Conservation (phyloP, 2,888 invertebrate genomes). For the Phyllotreta cruciferae region DNA sequence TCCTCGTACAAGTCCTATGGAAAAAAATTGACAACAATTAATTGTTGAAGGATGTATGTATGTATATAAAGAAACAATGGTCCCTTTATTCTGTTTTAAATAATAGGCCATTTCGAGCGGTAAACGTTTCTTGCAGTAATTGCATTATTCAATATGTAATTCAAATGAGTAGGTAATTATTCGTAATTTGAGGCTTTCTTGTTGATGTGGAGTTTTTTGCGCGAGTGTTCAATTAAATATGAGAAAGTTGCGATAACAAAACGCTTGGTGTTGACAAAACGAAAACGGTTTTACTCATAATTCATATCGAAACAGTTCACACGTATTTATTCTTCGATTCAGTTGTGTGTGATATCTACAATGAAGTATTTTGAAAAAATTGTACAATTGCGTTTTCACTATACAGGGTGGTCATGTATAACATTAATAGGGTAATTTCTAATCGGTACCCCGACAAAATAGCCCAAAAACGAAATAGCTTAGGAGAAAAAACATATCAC, state of each 20-base stretch:
- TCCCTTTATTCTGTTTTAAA: too few relatives aligned
- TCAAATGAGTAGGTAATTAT: slow-evolving; percentile 21
- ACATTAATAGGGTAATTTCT: not conserved
- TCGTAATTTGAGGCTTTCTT: slow-evolving; percentile 25
- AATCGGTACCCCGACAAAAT: too few relatives aligned
- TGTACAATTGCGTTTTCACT: not conserved
- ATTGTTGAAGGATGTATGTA: too few relatives aligned
- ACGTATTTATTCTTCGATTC: too few relatives aligned
- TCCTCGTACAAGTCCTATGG: slow-evolving; percentile 86
- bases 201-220: not conserved
- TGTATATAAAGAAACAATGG: not conserved
- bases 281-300: too few relatives aligned
- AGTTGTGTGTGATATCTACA: too few relatives aligned
- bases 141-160: slow-evolving; percentile 13
- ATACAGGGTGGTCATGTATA: not conserved
- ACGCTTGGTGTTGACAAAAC: not conserved
- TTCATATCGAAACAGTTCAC: too few relatives aligned
- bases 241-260: slow-evolving; percentile 20
- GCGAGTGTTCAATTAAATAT: slow-evolving; percentile 2
- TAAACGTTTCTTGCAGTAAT: slow-evolving; percentile 16
- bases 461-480: too few relatives aligned
- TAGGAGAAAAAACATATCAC: too few relatives aligned
- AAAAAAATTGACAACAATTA: slow-evolving; percentile 3
- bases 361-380: not conserved
- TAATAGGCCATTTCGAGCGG: not conserved